Evolutionary conservation across 2,113 vertebrate species (phyloP).

Genomic region (Etheostoma spectabile): DNA sequence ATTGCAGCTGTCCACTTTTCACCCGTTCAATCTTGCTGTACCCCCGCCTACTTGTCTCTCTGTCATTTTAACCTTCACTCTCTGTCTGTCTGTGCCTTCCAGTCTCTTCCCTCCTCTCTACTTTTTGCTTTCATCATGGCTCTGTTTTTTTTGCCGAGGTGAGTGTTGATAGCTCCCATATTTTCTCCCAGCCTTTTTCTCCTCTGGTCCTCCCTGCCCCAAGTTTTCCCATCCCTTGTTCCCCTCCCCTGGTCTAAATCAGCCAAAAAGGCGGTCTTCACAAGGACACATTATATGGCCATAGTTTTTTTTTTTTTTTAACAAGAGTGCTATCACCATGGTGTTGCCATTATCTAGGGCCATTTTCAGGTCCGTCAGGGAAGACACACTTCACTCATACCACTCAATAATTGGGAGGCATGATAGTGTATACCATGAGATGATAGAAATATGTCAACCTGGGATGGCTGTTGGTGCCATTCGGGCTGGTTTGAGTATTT

Average conservation of each 20-base stretch:
- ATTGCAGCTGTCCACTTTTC: slow-evolving; percentile 61
- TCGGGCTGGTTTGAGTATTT: too few relatives aligned
- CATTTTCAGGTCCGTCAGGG: slow-evolving; percentile 46
- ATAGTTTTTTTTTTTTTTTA: neutral
- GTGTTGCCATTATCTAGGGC: slow-evolving; percentile 27
- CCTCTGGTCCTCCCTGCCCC: neutral
- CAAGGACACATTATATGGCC: slow-evolving; percentile 32
- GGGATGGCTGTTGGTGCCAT: too few relatives aligned
- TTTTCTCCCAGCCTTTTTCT: slow-evolving; percentile 31
- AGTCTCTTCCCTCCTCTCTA: slow-evolving; percentile 44
- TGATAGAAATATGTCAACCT: neutral
- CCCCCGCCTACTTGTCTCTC: slow-evolving; percentile 56
- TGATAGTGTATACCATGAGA: neutral
- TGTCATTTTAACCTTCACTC: slow-evolving; percentile 74
- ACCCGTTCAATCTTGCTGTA: slow-evolving; percentile 15
- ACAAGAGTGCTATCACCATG: slow-evolving; percentile 23
- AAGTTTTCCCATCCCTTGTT: slow-evolving; percentile 16
- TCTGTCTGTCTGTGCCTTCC: slow-evolving; percentile 65
- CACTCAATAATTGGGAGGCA: neutral
- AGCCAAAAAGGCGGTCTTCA: slow-evolving; percentile 32
- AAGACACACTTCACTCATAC: slow-evolving; percentile 29
- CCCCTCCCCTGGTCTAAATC: slow-evolving; percentile 49
- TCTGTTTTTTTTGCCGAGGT: slow-evolving; percentile 66
- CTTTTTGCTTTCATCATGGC: slow-evolving; percentile 67
- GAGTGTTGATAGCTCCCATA: slow-evolving; percentile 75